Evolutionary conservation across 2,888 invertebrate genomes (phyloP), one percentile per base, ranked within the genome.

Genomic region (Parapristionchus giblindavisi): DNA sequence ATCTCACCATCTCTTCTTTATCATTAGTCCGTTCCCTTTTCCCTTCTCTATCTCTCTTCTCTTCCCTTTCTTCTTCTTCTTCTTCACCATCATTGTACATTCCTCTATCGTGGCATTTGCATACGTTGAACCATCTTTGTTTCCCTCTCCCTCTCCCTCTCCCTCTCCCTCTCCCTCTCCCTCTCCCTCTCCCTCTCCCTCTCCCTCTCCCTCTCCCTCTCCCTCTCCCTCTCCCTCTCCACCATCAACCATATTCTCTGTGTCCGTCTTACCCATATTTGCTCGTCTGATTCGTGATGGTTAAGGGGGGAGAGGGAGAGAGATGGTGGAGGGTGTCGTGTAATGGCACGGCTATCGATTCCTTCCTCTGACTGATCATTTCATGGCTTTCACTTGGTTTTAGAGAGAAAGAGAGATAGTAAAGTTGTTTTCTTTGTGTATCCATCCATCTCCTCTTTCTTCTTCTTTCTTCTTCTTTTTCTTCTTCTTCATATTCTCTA

Each of bases 401-500:
- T n/a, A n/a, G n/a, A n/a, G n/a, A n/a, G n/a, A n/a, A n/a, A n/a
- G n/a, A n/a, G n/a, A n/a, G n/a, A 60, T 56, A 71, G 32, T 38
- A 36, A 34, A 14, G 34, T 11, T 52, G 14, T 3, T 21, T 21
- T 24, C 27, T 24, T 71, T 27, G 0, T 48, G 17, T 48, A 8
- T 5, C 48, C 68, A 36, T 48, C 51, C 54, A 21, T 27, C 38
- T 70, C 38, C 27, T 21, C 40, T n/a, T 21, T 43, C 51, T 8
- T 24, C 70, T 38, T n/a, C 56, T 71, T 21, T 56, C 71, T 40
- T 38, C 36, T 56, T 54, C 71, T 54, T 71, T 36, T 54, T 56
- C 61, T n/a, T n/a, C 48, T 21, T 48, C 48, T 48, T 21, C 48
- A 11, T 48, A 11, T 48, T 21, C 48, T 21, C 21, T 21, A 14